phyloP scores from a whole-genome alignment of 2,113 vertebrate genomes.

The Isurus oxyrinchus region DNA sequence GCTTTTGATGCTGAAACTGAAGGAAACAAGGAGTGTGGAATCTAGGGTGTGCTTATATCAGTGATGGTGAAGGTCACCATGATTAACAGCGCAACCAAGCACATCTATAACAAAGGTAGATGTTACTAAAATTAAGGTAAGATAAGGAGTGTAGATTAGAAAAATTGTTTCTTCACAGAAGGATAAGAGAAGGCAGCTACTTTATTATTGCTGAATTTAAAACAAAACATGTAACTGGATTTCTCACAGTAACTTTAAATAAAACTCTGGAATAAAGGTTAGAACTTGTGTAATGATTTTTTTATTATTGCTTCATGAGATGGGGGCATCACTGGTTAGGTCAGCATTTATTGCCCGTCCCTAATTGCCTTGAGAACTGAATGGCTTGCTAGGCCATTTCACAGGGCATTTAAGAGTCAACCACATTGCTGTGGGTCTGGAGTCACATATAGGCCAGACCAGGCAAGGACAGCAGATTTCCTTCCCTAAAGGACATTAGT shows the following conservation, averaged over 20 bases:
- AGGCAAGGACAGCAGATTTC: too few relatives aligned
- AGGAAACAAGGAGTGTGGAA: not conserved
- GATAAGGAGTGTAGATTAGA: not conserved
- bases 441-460: too few relatives aligned
- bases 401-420: too few relatives aligned
- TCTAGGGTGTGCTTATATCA: not conserved
- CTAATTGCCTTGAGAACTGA: too few relatives aligned
- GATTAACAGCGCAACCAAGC: not conserved
- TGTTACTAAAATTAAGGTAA: constrained; percentile 6
- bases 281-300: not conserved
- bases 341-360: too few relatives aligned
- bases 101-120: not conserved
- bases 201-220: not conserved
- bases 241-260: not conserved
- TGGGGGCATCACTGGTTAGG: too few relatives aligned
- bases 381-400: too few relatives aligned
- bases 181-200: constrained; percentile 10
- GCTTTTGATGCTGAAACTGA: not conserved
- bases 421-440: too few relatives aligned
- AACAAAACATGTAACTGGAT: not conserved
- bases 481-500: too few relatives aligned
- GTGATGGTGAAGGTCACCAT: constrained; percentile 3
- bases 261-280: not conserved
- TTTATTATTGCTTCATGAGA: too few relatives aligned
- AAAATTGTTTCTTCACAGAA: not conserved